phyloP scores from a whole-genome alignment of 2,888 invertebrate genomes.

The Hydraecia micacea region DNA sequence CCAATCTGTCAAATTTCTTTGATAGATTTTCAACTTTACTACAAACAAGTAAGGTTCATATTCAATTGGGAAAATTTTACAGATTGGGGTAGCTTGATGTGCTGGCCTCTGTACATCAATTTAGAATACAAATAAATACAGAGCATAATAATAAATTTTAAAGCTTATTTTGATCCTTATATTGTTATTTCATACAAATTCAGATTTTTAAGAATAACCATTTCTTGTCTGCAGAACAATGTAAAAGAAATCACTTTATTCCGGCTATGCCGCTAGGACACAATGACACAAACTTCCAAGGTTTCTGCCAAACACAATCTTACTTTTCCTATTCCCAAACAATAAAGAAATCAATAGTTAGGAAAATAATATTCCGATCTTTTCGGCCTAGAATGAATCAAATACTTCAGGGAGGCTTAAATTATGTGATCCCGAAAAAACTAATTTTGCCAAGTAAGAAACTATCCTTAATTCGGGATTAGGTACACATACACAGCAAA shows the following conservation, averaged over 20 bases:
- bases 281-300: conserved; percentile 25
- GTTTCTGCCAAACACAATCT: conserved; percentile 27
- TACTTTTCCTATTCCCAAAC: conserved; percentile 27
- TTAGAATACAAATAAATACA: background rate
- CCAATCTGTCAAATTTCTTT: no score
- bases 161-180: background rate
- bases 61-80: no score
- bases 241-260: background rate
- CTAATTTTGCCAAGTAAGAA: background rate
- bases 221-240: background rate
- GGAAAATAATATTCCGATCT: background rate
- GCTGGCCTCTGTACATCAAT: no score
- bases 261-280: background rate
- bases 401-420: background rate
- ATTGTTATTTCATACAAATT: background rate
- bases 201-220: background rate
- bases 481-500: background rate
- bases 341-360: conserved; percentile 28
- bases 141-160: no score
- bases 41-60: no score
- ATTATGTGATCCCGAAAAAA: background rate
- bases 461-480: background rate
- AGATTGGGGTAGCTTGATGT: no score
- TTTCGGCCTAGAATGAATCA: background rate
- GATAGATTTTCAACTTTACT: no score